phyloP scores from a whole-genome alignment of 2,113 vertebrate genomes.

The Sminthopsis crassicaudata region DNA sequence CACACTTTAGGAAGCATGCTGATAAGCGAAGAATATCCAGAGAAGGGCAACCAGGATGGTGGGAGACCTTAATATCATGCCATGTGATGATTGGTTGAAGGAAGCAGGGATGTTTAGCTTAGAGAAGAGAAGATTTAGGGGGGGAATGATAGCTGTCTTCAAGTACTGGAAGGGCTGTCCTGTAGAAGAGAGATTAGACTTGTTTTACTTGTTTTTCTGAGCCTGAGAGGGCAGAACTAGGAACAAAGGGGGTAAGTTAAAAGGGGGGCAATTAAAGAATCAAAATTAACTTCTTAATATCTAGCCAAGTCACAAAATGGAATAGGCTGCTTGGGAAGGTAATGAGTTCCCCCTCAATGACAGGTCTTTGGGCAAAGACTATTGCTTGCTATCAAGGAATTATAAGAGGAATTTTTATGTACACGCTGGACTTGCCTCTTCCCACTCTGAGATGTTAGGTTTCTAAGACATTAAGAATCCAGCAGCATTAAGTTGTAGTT shows the following conservation, averaged over 20 bases:
- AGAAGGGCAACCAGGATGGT: not conserved
- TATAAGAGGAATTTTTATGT: not conserved
- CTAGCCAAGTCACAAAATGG: not conserved
- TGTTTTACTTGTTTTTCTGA: not conserved
- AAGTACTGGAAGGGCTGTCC: not conserved
- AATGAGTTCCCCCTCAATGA: not conserved
- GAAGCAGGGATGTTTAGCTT: not conserved
- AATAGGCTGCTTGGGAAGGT: not conserved
- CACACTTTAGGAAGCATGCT: not conserved
- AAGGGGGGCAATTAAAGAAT: not conserved
- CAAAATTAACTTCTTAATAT: not conserved
- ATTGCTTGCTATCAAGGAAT: not conserved
- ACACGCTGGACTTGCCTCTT: not conserved
- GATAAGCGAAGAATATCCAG: not conserved
- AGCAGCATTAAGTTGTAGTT: not conserved
- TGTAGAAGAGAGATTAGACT: not conserved
- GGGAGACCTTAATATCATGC: not conserved
- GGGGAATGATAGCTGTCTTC: not conserved
- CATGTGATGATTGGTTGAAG: not conserved
- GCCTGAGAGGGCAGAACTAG: not conserved
- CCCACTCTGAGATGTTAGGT: not conserved
- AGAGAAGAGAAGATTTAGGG: not conserved
- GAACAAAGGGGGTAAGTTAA: not conserved
- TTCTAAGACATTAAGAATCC: not conserved
- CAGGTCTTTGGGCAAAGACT: not conserved